Evolutionary conservation across 2,888 invertebrate species (phyloP), one percentile per base, ranked within the genome.

Genomic region (Gnatocerus cornutus): DNA sequence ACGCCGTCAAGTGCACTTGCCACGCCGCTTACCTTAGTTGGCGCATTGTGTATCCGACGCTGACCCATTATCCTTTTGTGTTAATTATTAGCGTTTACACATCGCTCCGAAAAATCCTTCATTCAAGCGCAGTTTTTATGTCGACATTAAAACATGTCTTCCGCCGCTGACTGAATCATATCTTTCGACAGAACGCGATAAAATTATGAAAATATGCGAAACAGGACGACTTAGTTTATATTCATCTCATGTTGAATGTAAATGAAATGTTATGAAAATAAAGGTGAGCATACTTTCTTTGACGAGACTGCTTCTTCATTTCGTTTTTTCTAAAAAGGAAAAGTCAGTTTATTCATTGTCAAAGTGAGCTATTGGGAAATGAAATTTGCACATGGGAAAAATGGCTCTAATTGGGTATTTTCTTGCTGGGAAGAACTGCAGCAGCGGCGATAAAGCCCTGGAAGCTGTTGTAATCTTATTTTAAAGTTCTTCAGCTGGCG

Each of bases 1-100:
- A 63, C 59, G 71, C 68, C 64, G 64, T 64, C 68, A 65, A 71
- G 71, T 71, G 68, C 71, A 71, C 68, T 71, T 69, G 61, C 64
- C 55, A 39, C 53, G 30, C 41, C 71, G 56, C 39, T 71, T 68
- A 71, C 67, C 66, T 70, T 66, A 50, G 43, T 59, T 62, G 68
- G 39, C 53, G 55, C 29, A 59, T 59, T 69, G 65, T 69, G 59
- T 69, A 59, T 52, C 59, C 53, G 65, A 69, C 69, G 58, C 65
- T 59, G 69, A 65, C 69, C 69, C 41, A 65, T 69, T 69, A 65
- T 33, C 59, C 30, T 12, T 61, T 68, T 53, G 53, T 61, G 53
- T 52, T 63, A 68, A 68, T 68, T 68, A 56, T 27, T 29, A 14
- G 14, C 39, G 52, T 63, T 53, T 63, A 29, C 53, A n/a, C 37